These are phyloP conservation scores for Sebastes fasciatus DNA, from an alignment of 2,113 vertebrate species.

Conservation along the genomic window DNA sequence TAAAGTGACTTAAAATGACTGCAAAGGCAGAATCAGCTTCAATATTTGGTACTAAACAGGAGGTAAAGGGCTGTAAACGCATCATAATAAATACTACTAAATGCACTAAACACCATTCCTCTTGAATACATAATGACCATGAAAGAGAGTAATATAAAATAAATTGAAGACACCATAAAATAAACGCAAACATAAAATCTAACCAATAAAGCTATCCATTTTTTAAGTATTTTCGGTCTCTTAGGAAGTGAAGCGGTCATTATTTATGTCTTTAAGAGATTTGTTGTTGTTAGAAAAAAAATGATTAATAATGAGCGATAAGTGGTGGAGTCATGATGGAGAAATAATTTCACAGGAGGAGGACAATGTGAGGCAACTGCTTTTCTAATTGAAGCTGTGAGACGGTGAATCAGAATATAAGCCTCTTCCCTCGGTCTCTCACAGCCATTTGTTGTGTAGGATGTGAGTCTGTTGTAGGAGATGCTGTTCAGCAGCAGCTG, in stretches of 20 bases:
- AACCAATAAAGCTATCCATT: not conserved
- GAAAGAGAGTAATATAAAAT: not conserved
- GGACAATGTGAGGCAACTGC: conserved; percentile 7
- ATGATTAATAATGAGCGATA: not conserved
- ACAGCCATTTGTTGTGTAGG: conserved; percentile 59
- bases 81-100: not conserved
- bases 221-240: not conserved
- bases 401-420: conserved; percentile 32
- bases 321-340: not conserved
- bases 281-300: not conserved
- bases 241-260: not conserved
- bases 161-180: not conserved
- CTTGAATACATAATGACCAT: not conserved
- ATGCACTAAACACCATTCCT: not conserved
- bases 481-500: conserved; percentile 5
- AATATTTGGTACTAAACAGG: not conserved
- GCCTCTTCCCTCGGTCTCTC: conserved; percentile 46
- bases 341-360: not conserved
- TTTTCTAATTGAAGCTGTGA: conserved; percentile 12
- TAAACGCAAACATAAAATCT: not conserved
- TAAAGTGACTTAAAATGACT: too few species aligned
- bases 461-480: conserved; percentile 34
- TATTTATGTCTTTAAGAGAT: not conserved
- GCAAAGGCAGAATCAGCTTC: too few species aligned
- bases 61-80: not conserved